phyloP scores from a whole-genome alignment of 2,888 invertebrate genomes.

The Caenorhabditis sp. region DNA sequence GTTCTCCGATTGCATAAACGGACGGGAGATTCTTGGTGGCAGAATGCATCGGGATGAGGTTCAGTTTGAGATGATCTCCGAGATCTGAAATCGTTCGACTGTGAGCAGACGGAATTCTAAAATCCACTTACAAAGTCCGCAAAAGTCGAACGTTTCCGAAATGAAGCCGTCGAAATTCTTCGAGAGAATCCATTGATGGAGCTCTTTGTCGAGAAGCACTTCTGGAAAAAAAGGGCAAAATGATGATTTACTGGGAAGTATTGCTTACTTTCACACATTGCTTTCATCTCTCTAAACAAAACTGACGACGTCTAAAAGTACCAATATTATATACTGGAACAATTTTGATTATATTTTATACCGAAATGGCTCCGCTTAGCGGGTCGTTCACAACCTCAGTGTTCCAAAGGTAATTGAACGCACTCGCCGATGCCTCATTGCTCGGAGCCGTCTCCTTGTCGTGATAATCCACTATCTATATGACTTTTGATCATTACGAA shows the following conservation, averaged over 20 bases:
- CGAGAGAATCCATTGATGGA: conserved; percentile 34
- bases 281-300: conserved; percentile 21
- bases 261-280: conserved; percentile 36
- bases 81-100: conserved; percentile 13
- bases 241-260: background rate
- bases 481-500: too few species aligned
- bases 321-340: background rate
- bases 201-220: conserved; percentile 23
- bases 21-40: conserved; percentile 24
- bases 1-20: conserved; percentile 37
- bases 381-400: conserved; percentile 36
- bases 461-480: conserved; percentile 37
- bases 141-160: conserved; percentile 44
- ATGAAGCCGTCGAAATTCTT: conserved; percentile 38
- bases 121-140: conserved; percentile 25
- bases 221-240: conserved; percentile 30
- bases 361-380: conserved; percentile 26
- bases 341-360: background rate
- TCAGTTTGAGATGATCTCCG: conserved; percentile 41
- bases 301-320: conserved; percentile 24
- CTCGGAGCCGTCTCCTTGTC: conserved; percentile 4
- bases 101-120: background rate
- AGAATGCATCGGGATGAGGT: conserved; percentile 40
- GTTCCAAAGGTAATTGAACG: conserved; percentile 38
- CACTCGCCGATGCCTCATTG: conserved; percentile 34